Conservation (phyloP, 2,797 vertebrate species). For the Crypturellus tataupa region DNA sequence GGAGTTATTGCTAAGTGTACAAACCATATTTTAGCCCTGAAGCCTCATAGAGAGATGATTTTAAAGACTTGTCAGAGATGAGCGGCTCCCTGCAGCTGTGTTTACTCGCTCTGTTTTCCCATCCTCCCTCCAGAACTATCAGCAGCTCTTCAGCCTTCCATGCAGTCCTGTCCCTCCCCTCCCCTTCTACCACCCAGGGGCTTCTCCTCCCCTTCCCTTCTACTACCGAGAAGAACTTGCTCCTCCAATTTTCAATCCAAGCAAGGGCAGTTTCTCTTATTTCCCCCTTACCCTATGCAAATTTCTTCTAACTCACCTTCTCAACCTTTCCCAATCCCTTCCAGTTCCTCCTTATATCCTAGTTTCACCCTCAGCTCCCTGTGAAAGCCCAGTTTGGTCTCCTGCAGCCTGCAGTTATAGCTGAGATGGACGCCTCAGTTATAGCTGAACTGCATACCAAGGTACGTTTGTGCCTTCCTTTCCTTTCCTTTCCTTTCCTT, state of each 20-base stretch:
- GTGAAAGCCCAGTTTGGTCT: too few species aligned
- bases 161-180: not conserved
- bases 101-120: not conserved
- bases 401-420: too few species aligned
- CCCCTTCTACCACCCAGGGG: not conserved
- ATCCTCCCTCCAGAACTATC: not conserved
- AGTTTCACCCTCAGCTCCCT: not conserved
- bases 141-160: not conserved
- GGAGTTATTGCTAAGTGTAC: not conserved
- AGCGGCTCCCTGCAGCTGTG: not conserved
- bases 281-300: not conserved
- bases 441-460: not conserved
- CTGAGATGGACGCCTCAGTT: too few species aligned
- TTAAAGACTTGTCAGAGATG: constrained; percentile 11
- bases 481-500: not conserved
- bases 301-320: not conserved
- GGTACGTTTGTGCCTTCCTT: not conserved
- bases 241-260: not conserved
- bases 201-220: not conserved
- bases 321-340: not conserved
- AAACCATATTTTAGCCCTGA: constrained; percentile 14
- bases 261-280: not conserved
- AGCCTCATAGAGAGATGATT: not conserved
- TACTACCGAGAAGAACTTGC: not conserved
- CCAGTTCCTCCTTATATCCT: not conserved